Evolutionary conservation across 2,888 invertebrate species (phyloP).

Genomic region (Mimas tiliae): DNA sequence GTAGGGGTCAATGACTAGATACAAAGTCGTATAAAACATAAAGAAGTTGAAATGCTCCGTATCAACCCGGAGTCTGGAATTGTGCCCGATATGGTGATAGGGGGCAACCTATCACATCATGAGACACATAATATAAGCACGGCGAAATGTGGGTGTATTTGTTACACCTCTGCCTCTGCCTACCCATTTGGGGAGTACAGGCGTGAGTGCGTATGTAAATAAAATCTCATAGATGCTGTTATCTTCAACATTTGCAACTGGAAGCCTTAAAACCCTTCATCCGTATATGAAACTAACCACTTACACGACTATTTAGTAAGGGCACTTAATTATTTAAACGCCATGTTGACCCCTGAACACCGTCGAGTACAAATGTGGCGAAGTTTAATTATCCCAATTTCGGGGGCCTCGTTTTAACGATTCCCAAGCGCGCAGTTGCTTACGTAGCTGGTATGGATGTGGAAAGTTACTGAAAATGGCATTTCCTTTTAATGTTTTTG

Average conservation of each 20-base stretch:
- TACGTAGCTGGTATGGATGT: slow-evolving; percentile 14
- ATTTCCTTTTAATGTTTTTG: slow-evolving; percentile 22
- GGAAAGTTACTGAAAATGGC: slow-evolving; percentile 20
- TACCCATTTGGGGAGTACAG: too few species aligned
- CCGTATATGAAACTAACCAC: slow-evolving; percentile 43
- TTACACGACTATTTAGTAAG: slow-evolving; percentile 42
- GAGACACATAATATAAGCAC: too few species aligned
- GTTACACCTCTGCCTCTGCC: too few species aligned
- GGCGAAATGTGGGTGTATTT: too few species aligned
- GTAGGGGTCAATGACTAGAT: too few species aligned
- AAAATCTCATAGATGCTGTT: not conserved
- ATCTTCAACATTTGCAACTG: slow-evolving; percentile 8
- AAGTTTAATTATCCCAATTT: slow-evolving; percentile 30
- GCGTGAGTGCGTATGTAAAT: too few species aligned
- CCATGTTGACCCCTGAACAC: slow-evolving; percentile 32
- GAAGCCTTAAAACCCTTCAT: slow-evolving; percentile 14
- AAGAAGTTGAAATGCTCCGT: too few species aligned
- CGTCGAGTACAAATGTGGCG: slow-evolving; percentile 27
- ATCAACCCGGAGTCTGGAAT: too few species aligned
- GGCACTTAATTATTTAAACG: slow-evolving; percentile 33
- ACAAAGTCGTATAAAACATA: too few species aligned
- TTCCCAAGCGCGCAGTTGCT: slow-evolving; percentile 25
- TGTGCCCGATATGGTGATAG: too few species aligned
- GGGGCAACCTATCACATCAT: too few species aligned
- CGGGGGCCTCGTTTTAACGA: slow-evolving; percentile 28